Evolutionary conservation across 2,113 vertebrate species (phyloP), one percentile per base, ranked within the genome.

Genomic region (Takifugu flavidus): DNA sequence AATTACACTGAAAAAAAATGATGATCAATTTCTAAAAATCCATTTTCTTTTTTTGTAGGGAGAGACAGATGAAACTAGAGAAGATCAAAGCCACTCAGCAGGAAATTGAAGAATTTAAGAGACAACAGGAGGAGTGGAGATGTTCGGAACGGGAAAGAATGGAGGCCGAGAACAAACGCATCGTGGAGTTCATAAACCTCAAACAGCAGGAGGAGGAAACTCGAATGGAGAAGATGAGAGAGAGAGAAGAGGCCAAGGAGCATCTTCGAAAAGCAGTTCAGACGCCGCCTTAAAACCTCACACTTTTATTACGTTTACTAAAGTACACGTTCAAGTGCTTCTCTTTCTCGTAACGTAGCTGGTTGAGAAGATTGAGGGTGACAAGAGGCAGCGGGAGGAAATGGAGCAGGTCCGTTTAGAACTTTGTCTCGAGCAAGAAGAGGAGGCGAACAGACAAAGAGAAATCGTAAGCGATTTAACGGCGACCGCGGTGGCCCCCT

Each of bases 121-220:
- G 77, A 70, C 88, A 95, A 62, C 94, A 92, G 74, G 88, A 82
- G 0, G 59, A 91, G 25, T 96, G 94, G 94, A 93, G 84, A 62
- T 86, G 68, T 69, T 90, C 92, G 91, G 95, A 96, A 79, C 83
- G 45, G 26, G 92, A 95, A 57, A 93, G 91, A 82, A 91, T 92
- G 86, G 95, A 98, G 72, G 93, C 92, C 6, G 96, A 99, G 86
- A 98, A 98, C 58, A 87, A 78, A 59, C 93, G 90, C 83, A 94
- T 98, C 76, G 25, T 82, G 84, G 94, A 93, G 62, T 98, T 94
- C 82, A 88, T 87, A 2, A 90, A 56, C 25, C 74, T 90, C 46
- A 92, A 92, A 69, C 83, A 68, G 77, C 86, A 86, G 43, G 88
- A 89, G 85, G 89, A 98, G 76, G 88, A 93, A 50, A 76, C 84